Evolutionary conservation across 2,888 invertebrate species (phyloP).

Genomic region (Axea sp.): DNA sequence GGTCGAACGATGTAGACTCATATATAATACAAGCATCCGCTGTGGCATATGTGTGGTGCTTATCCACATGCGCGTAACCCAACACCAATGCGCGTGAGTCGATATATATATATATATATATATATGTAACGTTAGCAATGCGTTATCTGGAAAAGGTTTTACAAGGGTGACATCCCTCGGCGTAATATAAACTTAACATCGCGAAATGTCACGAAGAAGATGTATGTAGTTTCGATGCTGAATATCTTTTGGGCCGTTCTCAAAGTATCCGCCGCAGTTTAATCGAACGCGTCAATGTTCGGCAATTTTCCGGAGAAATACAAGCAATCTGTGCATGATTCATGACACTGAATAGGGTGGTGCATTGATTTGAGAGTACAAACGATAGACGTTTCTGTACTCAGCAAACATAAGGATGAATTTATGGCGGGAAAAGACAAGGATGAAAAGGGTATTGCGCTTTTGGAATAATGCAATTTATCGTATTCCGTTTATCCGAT

Average conservation of each 20-base stretch:
- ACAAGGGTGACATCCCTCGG: constrained; percentile 79
- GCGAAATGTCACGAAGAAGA: constrained; percentile 63
- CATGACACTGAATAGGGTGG: constrained; percentile 12
- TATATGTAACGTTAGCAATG: constrained; percentile 70
- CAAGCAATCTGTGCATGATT: constrained; percentile 45
- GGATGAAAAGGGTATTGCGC: constrained; percentile 23
- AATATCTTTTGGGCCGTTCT: background rate
- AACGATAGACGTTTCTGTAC: no score
- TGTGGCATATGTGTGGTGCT: constrained; percentile 62
- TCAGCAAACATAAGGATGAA: constrained; percentile 15
- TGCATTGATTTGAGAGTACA: constrained; percentile 20
- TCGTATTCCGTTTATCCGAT: constrained; percentile 66
- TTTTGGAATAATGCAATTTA: constrained; percentile 69
- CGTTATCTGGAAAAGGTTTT: constrained; percentile 79
- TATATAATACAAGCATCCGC: constrained; percentile 71
- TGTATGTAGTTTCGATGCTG: background rate
- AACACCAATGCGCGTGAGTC: background rate
- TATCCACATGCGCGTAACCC: background rate
- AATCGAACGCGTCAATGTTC: constrained; percentile 38
- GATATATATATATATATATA: constrained; percentile 63
- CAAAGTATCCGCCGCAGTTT: constrained; percentile 36
- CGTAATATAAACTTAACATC: constrained; percentile 76
- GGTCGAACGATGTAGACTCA: constrained; percentile 75
- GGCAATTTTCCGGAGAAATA: constrained; percentile 36
- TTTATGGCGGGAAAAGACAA: constrained; percentile 10